A percentile compares a stretch with the other conserved stretches of the same genome.
These are phyloP conservation scores for Protomyctophum bolini DNA, from an alignment of 2,113 vertebrate genomes.

Conservation along the genomic window DNA sequence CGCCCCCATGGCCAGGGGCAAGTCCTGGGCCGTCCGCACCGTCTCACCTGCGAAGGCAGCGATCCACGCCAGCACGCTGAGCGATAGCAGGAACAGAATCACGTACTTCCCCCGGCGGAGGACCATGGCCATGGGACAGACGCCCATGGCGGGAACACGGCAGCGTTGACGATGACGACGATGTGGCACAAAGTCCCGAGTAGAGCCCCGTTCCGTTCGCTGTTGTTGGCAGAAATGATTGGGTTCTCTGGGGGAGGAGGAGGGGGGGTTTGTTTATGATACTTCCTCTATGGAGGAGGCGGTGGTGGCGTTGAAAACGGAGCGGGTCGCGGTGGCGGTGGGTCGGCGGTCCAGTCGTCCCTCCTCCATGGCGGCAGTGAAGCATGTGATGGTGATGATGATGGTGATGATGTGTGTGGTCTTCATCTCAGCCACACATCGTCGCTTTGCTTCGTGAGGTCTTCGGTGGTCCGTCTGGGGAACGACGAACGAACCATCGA, in stretches of 20 bases:
- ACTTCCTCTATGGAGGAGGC: slow-evolving; percentile 13
- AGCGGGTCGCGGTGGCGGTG: background rate
- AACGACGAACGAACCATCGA: slow-evolving; percentile 21
- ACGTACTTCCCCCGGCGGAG: slow-evolving; percentile 79
- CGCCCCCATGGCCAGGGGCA: slow-evolving; percentile 32
- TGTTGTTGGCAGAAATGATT: background rate
- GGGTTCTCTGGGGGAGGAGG: background rate
- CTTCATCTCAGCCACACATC: background rate
- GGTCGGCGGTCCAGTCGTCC: slow-evolving; percentile 36
- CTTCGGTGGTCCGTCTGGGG: background rate
- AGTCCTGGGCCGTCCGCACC: slow-evolving; percentile 46
- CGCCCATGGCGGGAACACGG: slow-evolving; percentile 74
- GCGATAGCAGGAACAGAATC: slow-evolving; percentile 77
- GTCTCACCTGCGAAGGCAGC: slow-evolving; percentile 73
- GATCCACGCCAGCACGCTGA: slow-evolving; percentile 84
- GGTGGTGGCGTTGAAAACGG: slow-evolving; percentile 15
- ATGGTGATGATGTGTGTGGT: background rate
- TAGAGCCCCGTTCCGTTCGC: background rate
- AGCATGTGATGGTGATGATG: slow-evolving; percentile 18
- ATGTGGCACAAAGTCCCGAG: background rate
- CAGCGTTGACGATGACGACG: background rate
- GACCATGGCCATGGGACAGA: slow-evolving; percentile 64
- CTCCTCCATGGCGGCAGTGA: slow-evolving; percentile 16
- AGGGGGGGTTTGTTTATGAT: slow-evolving; percentile 17
- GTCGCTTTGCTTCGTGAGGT: background rate